phyloP scores from a whole-genome alignment of 2,113 vertebrate genomes.

The Etheostoma cragini region DNA sequence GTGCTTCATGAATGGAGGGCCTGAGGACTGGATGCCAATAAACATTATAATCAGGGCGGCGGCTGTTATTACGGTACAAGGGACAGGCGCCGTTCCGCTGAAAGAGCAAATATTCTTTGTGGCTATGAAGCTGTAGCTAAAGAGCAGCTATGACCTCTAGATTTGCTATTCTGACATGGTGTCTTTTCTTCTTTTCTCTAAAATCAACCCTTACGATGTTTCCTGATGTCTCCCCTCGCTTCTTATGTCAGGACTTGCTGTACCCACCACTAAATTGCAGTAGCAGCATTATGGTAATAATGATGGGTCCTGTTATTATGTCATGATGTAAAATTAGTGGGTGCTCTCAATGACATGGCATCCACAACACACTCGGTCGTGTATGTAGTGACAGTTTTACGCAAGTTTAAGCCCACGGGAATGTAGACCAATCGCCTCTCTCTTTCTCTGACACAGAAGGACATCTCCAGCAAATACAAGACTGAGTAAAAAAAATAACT shows the following conservation, averaged over 20 bases:
- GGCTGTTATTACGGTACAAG: constrained; percentile 16
- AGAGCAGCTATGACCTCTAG: constrained; percentile 58
- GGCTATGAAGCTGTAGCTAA: constrained; percentile 30
- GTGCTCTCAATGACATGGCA: constrained; percentile 55
- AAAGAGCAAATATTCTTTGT: constrained; percentile 56
- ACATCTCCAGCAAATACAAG: constrained; percentile 3
- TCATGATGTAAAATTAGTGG: constrained; percentile 59
- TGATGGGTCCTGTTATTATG: constrained; percentile 64
- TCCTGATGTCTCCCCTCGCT: constrained; percentile 11
- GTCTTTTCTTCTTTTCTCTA: neutral
- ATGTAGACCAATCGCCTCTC: constrained; percentile 50
- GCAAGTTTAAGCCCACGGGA: constrained; percentile 45
- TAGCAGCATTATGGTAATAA: constrained; percentile 66
- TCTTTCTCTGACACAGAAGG: neutral
- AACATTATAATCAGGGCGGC: constrained; percentile 47
- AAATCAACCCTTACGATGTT: neutral
- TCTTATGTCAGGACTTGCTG: neutral
- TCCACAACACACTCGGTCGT: constrained; percentile 49
- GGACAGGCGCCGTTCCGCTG: constrained; percentile 23
- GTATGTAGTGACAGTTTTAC: constrained; percentile 62
- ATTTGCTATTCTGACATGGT: constrained; percentile 24
- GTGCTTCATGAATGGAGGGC: constrained; percentile 62
- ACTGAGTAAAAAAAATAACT: neutral
- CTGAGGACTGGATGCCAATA: constrained; percentile 56
- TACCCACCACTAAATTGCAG: constrained; percentile 31